phyloP scores from a whole-genome alignment of 2,888 invertebrate genomes.

The Campoplex nolae region DNA sequence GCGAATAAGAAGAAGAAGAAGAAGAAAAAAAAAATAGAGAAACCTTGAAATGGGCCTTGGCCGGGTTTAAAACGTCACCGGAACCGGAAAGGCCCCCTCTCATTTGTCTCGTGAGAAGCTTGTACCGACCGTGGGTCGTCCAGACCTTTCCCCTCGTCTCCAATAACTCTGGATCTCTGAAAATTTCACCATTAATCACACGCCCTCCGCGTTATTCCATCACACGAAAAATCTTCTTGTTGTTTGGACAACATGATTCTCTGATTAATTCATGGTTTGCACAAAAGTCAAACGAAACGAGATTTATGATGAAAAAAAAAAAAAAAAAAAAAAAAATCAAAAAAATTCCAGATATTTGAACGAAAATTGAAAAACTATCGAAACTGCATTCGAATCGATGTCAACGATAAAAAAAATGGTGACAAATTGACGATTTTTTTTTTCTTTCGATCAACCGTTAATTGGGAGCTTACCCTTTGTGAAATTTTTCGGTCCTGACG shows the following conservation, averaged over 20 bases:
- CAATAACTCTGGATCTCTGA: slow-evolving; percentile 77
- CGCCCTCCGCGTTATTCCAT: not conserved
- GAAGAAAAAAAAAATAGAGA: slow-evolving; percentile 29
- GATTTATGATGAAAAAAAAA: not conserved
- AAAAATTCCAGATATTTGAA: not conserved
- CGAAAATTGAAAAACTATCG: not conserved
- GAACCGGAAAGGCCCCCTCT: slow-evolving; percentile 80
- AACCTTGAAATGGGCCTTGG: slow-evolving; percentile 79
- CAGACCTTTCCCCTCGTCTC: slow-evolving; percentile 74
- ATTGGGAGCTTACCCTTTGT: slow-evolving; percentile 76
- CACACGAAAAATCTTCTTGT: not conserved
- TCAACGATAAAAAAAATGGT: not conserved
- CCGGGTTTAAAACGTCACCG: slow-evolving; percentile 81
- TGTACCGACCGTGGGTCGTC: slow-evolving; percentile 78
- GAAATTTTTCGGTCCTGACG: slow-evolving; percentile 76
- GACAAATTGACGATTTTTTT: not conserved
- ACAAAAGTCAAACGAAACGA: not conserved
- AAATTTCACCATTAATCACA: slow-evolving; percentile 45
- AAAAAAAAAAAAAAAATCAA: not conserved
- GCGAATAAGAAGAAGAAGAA: not conserved
- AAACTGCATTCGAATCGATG: not conserved
- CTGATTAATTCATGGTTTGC: not conserved
- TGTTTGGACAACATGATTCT: not conserved
- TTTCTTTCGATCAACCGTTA: not conserved
- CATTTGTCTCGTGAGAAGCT: slow-evolving; percentile 78